Evolutionary conservation across 1,140 invertebrate species (phyloP).

Genomic region (Megalonaias nervosa): DNA sequence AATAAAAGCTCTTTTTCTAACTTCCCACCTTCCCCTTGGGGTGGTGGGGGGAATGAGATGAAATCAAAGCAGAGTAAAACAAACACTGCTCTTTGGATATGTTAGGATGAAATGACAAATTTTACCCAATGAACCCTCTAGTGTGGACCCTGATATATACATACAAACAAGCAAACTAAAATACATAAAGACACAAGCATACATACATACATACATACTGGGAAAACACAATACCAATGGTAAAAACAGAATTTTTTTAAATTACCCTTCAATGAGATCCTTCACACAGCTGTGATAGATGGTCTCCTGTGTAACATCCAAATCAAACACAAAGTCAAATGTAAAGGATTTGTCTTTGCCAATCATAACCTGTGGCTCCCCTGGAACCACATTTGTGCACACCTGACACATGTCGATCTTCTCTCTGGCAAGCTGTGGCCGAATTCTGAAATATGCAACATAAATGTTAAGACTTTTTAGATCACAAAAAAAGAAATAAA

Average conservation of each 20-base stretch:
- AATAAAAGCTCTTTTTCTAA: too few relatives aligned
- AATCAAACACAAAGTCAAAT: conserved; percentile 89
- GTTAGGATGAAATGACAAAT: too few relatives aligned
- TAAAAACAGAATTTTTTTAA: not conserved
- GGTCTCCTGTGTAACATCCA: conserved; percentile 79
- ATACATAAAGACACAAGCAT: too few relatives aligned
- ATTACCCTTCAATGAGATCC: conserved; percentile 78
- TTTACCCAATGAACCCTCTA: too few relatives aligned
- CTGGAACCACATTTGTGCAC: conserved; percentile 90
- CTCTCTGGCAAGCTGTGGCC: conserved; percentile 93
- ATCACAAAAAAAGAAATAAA: not conserved
- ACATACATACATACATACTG: not conserved
- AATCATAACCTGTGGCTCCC: conserved; percentile 76
- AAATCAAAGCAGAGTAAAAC: too few relatives aligned
- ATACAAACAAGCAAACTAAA: not conserved
- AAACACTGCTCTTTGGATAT: too few relatives aligned
- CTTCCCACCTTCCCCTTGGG: too few relatives aligned
- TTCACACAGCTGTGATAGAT: conserved; percentile 86
- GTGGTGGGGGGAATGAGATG: too few relatives aligned
- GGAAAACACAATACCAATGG: too few relatives aligned
- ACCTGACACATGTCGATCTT: conserved; percentile 95
- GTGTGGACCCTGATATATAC: too few relatives aligned
- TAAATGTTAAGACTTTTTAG: conserved; percentile 2
- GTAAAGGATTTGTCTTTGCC: conserved; percentile 82
- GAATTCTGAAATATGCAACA: conserved; percentile 81